Conservation (phyloP, 1,140 invertebrate species). For the Psix sp. region DNA sequence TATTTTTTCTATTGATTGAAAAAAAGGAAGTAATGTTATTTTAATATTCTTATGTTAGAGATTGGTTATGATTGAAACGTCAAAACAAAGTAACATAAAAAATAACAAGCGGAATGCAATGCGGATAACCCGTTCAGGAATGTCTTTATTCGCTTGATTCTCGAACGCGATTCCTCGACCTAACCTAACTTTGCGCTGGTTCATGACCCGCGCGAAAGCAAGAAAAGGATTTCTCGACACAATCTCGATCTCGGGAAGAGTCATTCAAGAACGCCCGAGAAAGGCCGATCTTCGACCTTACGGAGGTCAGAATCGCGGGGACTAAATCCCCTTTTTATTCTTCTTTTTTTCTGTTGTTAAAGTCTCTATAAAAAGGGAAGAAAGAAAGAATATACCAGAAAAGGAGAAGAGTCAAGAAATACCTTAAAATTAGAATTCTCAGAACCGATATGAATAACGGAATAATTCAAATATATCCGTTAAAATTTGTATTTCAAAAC, state of each 20-base stretch:
- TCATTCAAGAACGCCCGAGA: conserved; percentile 49
- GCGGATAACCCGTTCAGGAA: conserved; percentile 42
- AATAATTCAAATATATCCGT: too few species aligned
- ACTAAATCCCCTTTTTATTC: not conserved
- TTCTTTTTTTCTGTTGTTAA: not conserved
- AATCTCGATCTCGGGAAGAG: conserved; percentile 51
- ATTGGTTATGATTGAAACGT: conserved; percentile 43
- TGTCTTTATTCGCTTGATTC: conserved; percentile 50
- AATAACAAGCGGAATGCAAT: conserved; percentile 30
- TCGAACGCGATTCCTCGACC: conserved; percentile 49
- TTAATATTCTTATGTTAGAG: too few species aligned
- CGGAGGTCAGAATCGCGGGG: conserved; percentile 51
- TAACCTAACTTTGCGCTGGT: conserved; percentile 50
- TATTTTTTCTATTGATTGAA: too few species aligned
- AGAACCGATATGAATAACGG: too few species aligned
- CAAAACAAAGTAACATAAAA: conserved; percentile 37
- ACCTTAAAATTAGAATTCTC: too few species aligned
- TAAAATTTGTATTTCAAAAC: too few species aligned
- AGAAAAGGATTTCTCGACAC: conserved; percentile 49
- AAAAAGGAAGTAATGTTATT: too few species aligned
- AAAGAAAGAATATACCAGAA: too few species aligned
- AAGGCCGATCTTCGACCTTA: conserved; percentile 61
- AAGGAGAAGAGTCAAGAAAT: too few species aligned
- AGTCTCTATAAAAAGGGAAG: too few species aligned
- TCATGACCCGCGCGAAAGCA: conserved; percentile 53